These are phyloP conservation scores for Nomada goodeniana DNA, from an alignment of 2,888 invertebrate species.

Conservation along the genomic window DNA sequence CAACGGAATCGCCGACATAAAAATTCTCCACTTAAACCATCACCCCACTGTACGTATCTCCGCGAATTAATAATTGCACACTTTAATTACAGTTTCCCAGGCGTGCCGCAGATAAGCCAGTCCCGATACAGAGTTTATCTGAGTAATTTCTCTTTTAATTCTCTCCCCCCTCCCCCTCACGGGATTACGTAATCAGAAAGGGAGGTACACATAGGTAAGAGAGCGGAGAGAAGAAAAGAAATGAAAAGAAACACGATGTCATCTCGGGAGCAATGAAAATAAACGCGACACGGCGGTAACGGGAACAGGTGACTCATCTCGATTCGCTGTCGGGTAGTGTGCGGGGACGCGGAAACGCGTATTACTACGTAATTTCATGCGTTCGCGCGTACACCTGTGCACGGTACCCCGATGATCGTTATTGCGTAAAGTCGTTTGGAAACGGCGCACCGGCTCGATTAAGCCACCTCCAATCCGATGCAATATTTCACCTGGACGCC, in stretches of 20 bases:
- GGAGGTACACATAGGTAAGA: not conserved
- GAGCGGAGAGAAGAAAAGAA: not conserved
- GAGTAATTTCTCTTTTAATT: too few relatives aligned
- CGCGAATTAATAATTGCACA: too few relatives aligned
- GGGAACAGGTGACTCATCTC: slow-evolving; percentile 79
- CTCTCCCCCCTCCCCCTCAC: too few relatives aligned
- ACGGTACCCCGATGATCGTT: slow-evolving; percentile 64
- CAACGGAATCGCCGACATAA: too few relatives aligned
- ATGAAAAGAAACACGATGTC: slow-evolving; percentile 12
- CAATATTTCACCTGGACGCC: slow-evolving; percentile 77
- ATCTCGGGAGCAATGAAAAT: slow-evolving; percentile 46
- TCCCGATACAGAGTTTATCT: too few relatives aligned
- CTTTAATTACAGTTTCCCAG: too few relatives aligned
- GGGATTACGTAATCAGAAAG: too few relatives aligned
- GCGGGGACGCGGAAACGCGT: slow-evolving; percentile 57
- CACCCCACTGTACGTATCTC: too few relatives aligned
- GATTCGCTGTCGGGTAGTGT: slow-evolving; percentile 64
- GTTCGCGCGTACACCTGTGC: slow-evolving; percentile 52
- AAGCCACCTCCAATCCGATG: slow-evolving; percentile 68
- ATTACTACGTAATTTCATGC: slow-evolving; percentile 64
- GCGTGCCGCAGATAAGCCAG: too few relatives aligned
- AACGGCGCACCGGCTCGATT: slow-evolving; percentile 64
- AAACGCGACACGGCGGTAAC: slow-evolving; percentile 69
- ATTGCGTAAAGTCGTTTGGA: slow-evolving; percentile 74
- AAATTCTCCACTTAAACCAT: too few relatives aligned